Evolutionary conservation across 2,888 invertebrate species (phyloP).

Genomic region (Conchocele bisecta): DNA sequence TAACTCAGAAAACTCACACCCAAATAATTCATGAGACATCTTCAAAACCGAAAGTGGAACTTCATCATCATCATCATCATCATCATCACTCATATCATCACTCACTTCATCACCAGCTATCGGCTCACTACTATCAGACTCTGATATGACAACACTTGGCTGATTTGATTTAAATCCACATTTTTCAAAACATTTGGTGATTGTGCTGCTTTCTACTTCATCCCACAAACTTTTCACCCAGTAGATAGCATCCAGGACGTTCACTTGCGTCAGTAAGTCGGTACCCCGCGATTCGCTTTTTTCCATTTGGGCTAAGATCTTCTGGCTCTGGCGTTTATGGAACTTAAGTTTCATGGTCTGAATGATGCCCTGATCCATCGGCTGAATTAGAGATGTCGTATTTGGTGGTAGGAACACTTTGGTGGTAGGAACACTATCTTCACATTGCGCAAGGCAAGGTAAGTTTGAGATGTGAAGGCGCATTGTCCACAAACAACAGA

Average conservation of each 20-base stretch:
- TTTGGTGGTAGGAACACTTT: conserved; percentile 35
- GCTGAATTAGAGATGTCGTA: conserved; percentile 36
- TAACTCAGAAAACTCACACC: not conserved
- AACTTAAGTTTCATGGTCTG: conserved; percentile 39
- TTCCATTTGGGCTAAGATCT: not conserved
- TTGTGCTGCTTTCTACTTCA: conserved; percentile 27
- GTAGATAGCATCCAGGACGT: conserved; percentile 31
- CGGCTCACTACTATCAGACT: too few species aligned
- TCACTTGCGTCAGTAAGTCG: conserved; percentile 28
- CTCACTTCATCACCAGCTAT: not conserved
- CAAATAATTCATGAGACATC: not conserved
- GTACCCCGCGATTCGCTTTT: conserved; percentile 16
- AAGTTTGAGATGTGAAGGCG: conserved; percentile 29
- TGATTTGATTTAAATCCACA: conserved; percentile 19
- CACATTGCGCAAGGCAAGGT: conserved; percentile 22
- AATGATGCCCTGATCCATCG: conserved; percentile 44
- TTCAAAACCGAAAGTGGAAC: not conserved
- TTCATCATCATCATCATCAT: not conserved
- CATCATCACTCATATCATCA: not conserved
- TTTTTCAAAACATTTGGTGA: conserved; percentile 31
- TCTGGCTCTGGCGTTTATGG: conserved; percentile 25
- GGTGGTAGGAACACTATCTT: conserved; percentile 42
- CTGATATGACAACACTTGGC: too few species aligned
- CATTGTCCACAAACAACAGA: conserved; percentile 43
- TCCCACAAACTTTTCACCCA: conserved; percentile 34